A percentile compares a stretch with the other conserved stretches of the same genome.
Conservation (phyloP, 1,140 invertebrate genomes). For the Ceratina japonica region DNA sequence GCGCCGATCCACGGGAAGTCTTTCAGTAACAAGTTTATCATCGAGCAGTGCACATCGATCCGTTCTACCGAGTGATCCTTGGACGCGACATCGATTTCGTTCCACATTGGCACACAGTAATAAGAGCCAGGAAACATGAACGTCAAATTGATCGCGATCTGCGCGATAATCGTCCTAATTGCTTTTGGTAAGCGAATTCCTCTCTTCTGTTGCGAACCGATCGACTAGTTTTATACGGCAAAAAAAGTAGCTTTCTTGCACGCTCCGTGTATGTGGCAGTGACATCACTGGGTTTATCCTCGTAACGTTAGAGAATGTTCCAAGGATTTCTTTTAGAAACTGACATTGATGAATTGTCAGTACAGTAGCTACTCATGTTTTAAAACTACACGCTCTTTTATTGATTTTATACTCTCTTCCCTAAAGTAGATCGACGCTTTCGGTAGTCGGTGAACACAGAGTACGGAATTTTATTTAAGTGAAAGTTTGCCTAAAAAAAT, state of each 20-base stretch:
- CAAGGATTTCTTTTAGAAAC: neutral
- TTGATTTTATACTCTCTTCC: no score
- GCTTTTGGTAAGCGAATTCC: constrained; percentile 63
- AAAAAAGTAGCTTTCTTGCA: neutral
- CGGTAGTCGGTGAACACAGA: no score
- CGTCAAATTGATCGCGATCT: constrained; percentile 60
- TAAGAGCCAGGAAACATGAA: constrained; percentile 56
- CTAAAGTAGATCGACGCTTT: no score
- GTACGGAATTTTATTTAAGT: neutral
- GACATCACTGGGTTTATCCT: neutral
- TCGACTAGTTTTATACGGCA: neutral
- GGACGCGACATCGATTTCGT: neutral
- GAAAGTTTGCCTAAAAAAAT: constrained; percentile 20
- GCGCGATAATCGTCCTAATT: constrained; percentile 61
- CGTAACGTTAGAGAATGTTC: neutral
- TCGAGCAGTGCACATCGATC: constrained; percentile 32
- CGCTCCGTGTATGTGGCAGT: neutral
- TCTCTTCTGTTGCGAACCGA: neutral
- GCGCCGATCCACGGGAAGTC: constrained; percentile 29
- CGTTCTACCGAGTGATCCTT: neutral
- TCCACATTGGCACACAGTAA: neutral
- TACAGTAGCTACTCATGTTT: no score
- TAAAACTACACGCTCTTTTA: no score
- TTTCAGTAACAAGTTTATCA: constrained; percentile 42
- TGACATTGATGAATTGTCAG: neutral